phyloP scores from a whole-genome alignment of 1,140 invertebrate genomes.

The Drosophila ambigua region DNA sequence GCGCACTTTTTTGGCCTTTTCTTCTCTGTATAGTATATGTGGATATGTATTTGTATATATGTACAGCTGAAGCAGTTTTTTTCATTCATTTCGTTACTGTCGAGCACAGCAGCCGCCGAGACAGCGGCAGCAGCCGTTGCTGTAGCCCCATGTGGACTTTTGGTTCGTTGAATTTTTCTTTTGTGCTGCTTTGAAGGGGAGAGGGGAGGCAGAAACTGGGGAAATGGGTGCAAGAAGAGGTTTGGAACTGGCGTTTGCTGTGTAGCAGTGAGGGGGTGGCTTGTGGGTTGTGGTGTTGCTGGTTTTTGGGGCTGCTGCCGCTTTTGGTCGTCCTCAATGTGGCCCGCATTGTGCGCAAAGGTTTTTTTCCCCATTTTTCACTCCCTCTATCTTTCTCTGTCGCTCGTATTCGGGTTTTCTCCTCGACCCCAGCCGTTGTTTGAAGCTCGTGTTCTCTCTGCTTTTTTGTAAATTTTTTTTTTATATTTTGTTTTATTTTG shows the following conservation, averaged over 20 bases:
- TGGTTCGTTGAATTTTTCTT: constrained; percentile 48
- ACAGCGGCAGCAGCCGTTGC: constrained; percentile 50
- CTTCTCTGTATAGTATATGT: constrained; percentile 31
- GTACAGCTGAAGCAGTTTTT: constrained; percentile 48
- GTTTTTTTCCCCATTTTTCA: constrained; percentile 15
- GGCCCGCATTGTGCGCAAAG: constrained; percentile 70
- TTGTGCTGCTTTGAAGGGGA: not conserved
- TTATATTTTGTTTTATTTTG: constrained; percentile 16
- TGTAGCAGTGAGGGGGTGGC: not conserved
- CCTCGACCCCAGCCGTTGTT: constrained; percentile 58
- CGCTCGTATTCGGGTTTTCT: constrained; percentile 6
- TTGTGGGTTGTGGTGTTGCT: constrained; percentile 16
- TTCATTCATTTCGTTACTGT: constrained; percentile 76
- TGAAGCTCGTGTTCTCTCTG: constrained; percentile 44
- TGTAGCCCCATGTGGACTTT: constrained; percentile 60
- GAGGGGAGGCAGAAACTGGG: not conserved
- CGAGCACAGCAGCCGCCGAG: constrained; percentile 39
- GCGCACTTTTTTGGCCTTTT: constrained; percentile 39
- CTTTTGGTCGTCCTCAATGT: constrained; percentile 53
- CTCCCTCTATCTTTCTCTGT: not conserved
- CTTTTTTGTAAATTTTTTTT: constrained; percentile 55
- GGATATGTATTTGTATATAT: constrained; percentile 30
- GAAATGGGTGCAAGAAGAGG: too few species aligned
- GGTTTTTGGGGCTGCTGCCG: not conserved
- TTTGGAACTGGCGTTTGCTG: too few species aligned